phyloP scores from a whole-genome alignment of 2,797 vertebrate species.

The Anas bahamensis region DNA sequence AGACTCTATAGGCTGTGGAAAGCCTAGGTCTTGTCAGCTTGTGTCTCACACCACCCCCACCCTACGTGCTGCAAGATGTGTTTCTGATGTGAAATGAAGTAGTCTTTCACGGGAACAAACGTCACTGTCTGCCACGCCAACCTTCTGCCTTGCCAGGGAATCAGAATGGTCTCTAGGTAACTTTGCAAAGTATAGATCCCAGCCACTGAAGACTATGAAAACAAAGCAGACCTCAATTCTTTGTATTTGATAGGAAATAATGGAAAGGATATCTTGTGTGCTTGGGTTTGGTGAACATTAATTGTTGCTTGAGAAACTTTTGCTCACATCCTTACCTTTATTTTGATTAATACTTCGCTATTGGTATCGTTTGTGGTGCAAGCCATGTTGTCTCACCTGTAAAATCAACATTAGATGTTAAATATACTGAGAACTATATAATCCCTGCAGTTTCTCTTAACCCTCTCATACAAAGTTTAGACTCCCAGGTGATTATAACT shows the following conservation, averaged over 20 bases:
- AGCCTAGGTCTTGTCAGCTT: neutral
- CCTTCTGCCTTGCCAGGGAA: neutral
- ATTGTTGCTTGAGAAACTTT: neutral
- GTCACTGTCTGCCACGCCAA: too few relatives aligned
- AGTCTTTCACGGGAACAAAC: neutral
- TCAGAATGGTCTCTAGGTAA: neutral
- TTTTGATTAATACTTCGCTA: neutral
- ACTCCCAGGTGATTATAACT: neutral
- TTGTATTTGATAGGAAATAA: neutral
- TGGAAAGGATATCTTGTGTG: neutral
- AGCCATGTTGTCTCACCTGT: neutral
- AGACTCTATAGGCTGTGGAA: too few relatives aligned
- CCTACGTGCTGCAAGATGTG: too few relatives aligned
- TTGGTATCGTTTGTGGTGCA: neutral
- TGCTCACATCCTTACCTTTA: neutral
- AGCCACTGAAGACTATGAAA: neutral
- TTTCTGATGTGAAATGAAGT: neutral
- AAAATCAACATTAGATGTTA: neutral
- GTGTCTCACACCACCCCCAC: too few relatives aligned
- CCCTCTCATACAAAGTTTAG: neutral
- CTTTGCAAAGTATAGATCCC: neutral
- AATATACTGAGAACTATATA: neutral
- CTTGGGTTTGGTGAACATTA: neutral
- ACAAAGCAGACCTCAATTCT: neutral
- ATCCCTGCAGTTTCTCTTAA: neutral